Percentiles rank a stretch among this genome's conserved stretches.
phyloP scores from a whole-genome alignment of 2,113 vertebrate genomes.

The Tretioscincus oriximinensis region DNA sequence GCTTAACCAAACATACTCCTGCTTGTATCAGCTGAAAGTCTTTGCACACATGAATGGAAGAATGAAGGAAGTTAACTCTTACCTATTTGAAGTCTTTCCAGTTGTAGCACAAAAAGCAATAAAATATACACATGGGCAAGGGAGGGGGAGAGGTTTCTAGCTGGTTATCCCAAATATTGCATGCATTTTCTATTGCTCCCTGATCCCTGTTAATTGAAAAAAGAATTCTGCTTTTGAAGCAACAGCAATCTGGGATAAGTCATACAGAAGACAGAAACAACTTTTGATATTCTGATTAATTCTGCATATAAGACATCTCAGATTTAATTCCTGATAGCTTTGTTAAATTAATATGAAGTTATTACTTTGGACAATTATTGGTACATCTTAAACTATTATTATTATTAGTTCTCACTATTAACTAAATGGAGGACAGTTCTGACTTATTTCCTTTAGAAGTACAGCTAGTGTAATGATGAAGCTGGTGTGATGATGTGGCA shows the following conservation, averaged over 20 bases:
- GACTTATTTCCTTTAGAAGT: not conserved
- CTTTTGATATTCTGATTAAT: not conserved
- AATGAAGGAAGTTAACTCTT: constrained; percentile 39
- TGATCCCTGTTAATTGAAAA: not conserved
- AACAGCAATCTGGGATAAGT: not conserved
- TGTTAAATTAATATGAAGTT: not conserved
- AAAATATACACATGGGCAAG: not conserved
- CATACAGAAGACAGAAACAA: not conserved
- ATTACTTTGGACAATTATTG: not conserved
- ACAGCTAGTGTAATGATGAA: not conserved
- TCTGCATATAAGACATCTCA: not conserved
- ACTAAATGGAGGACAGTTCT: not conserved
- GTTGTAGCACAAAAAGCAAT: constrained; percentile 15
- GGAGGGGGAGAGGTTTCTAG: not conserved
- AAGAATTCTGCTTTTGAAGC: constrained; percentile 4
- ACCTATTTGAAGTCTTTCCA: not conserved
- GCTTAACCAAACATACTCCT: constrained; percentile 41
- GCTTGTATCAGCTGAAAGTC: constrained; percentile 26
- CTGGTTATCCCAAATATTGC: not conserved
- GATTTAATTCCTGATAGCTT: not conserved
- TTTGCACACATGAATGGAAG: constrained; percentile 13
- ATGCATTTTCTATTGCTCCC: not conserved
- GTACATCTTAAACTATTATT: no score
- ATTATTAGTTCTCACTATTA: not conserved
- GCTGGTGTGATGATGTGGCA: no score